phyloP scores from a whole-genome alignment of 2,797 vertebrate genomes.

The Anomalospiza imberbis region DNA sequence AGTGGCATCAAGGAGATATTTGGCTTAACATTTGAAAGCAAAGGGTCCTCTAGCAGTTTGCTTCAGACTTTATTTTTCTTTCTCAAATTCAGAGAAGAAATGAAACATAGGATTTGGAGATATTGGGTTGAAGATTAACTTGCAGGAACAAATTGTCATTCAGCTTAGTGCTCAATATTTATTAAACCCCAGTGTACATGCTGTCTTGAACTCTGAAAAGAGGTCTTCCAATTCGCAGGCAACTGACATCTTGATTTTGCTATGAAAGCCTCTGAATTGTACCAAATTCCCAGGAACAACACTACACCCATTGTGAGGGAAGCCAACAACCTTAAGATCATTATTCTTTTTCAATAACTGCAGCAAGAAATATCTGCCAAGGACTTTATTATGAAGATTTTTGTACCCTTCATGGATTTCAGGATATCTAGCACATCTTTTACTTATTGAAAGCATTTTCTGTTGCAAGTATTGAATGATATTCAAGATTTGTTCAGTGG shows the following conservation, averaged over 20 bases:
- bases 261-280: background rate
- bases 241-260: background rate
- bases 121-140: background rate
- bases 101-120: background rate
- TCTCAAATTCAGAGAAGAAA: background rate
- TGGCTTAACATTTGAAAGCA: background rate
- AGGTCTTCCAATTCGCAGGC: background rate
- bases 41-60: background rate
- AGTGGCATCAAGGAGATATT: background rate
- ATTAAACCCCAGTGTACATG: background rate
- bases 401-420: rapidly evolving
- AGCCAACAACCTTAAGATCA: background rate
- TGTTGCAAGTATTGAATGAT: background rate
- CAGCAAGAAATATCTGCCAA: background rate
- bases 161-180: background rate
- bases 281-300: background rate
- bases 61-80: background rate
- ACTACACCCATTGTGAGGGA: background rate
- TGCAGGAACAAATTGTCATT: background rate
- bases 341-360: background rate
- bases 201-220: background rate
- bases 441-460: background rate
- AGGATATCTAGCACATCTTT: background rate
- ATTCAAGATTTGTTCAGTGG: background rate
- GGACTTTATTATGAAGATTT: background rate